Conservation (phyloP, 2,113 vertebrate species). For the Boleophthalmus pectinirostris region DNA sequence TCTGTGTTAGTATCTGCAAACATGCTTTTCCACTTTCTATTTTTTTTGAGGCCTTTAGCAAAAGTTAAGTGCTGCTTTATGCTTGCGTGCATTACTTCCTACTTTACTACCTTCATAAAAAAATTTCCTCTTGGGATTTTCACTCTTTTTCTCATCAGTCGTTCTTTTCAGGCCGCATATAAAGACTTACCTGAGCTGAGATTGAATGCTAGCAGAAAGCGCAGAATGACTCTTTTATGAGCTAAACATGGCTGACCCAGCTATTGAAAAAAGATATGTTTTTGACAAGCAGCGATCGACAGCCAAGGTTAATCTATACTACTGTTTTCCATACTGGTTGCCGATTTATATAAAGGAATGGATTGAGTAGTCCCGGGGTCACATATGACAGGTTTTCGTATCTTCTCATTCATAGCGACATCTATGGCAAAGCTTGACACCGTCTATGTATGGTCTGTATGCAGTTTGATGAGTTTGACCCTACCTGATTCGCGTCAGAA, state of each 20-base stretch:
- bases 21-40: background rate
- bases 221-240: slow-evolving; percentile 15
- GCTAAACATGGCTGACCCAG: slow-evolving; percentile 19
- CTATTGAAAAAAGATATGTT: slow-evolving; percentile 33
- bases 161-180: slow-evolving; percentile 6
- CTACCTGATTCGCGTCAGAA: slow-evolving; percentile 12
- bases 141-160: slow-evolving; percentile 3
- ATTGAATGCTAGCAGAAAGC: slow-evolving; percentile 21
- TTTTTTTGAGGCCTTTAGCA: background rate
- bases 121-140: background rate
- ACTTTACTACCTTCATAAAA: background rate
- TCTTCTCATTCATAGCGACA: slow-evolving; percentile 17
- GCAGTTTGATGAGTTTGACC: slow-evolving; percentile 17
- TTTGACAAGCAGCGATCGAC: slow-evolving; percentile 13
- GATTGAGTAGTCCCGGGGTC: slow-evolving; percentile 30
- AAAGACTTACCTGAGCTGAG: slow-evolving; percentile 6
- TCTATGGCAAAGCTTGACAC: slow-evolving; percentile 23
- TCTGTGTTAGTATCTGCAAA: background rate
- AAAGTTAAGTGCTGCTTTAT: background rate
- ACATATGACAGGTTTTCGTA: slow-evolving; percentile 15
- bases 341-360: slow-evolving; percentile 38
- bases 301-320: slow-evolving; percentile 39
- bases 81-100: background rate
- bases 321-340: slow-evolving; percentile 61
- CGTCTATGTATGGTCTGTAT: slow-evolving; percentile 1